phyloP scores from a whole-genome alignment of 2,797 vertebrate species.

The Picus viridis region DNA sequence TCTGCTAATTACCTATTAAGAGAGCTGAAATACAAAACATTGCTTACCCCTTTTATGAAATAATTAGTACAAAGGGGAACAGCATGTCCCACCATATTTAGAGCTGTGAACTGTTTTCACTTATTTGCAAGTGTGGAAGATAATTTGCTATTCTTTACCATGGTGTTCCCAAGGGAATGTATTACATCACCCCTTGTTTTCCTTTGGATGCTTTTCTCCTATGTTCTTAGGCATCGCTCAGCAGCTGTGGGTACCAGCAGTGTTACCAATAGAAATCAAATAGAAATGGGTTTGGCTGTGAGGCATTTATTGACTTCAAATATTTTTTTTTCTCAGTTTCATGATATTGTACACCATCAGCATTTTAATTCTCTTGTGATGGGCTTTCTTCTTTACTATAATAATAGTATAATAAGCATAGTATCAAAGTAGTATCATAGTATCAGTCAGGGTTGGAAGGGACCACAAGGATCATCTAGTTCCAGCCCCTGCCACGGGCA shows the following conservation, averaged over 20 bases:
- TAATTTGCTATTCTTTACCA: background rate
- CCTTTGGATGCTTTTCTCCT: background rate
- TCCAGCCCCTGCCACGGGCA: too few relatives aligned
- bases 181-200: slow-evolving; percentile 27
- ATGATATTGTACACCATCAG: background rate
- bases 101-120: background rate
- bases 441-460: too few relatives aligned
- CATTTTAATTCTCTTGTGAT: background rate
- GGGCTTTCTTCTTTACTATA: background rate
- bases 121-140: background rate
- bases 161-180: background rate
- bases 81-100: slow-evolving; percentile 2
- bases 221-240: background rate
- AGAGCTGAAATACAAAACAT: background rate
- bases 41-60: background rate
- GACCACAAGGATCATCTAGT: too few relatives aligned
- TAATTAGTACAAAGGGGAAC: background rate
- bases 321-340: background rate
- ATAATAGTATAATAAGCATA: background rate
- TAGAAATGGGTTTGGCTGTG: background rate
- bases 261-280: background rate
- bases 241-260: background rate
- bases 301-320: background rate
- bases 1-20: background rate
- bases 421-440: too few relatives aligned